A percentile compares a stretch with the other conserved stretches of the same genome.
These are phyloP conservation scores for Holcopasites calliopsidis DNA, from an alignment of 1,140 invertebrate species.

Conservation along the genomic window DNA sequence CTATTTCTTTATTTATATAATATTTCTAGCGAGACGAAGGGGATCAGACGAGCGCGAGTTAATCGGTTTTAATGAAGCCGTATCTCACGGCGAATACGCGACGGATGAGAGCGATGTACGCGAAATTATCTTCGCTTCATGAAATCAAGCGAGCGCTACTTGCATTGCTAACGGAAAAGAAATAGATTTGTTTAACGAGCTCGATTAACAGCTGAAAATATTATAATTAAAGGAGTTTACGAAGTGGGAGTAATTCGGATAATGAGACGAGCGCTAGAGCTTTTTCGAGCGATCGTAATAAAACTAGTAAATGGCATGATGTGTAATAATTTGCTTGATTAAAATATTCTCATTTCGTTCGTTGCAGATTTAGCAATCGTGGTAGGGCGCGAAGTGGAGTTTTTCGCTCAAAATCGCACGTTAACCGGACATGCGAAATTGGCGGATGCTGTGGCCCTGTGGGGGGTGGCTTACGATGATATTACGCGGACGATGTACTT, in stretches of 20 bases:
- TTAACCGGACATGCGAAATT: slow-evolving; percentile 76
- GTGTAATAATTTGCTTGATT: no score
- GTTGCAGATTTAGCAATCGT: slow-evolving; percentile 85
- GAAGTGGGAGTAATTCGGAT: no score
- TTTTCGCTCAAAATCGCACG: slow-evolving; percentile 81
- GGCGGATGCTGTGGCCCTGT: slow-evolving; percentile 74
- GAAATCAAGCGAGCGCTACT: neutral
- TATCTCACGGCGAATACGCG: neutral
- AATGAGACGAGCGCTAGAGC: no score
- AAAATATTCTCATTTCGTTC: neutral
- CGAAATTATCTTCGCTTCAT: neutral
- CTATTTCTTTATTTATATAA: neutral
- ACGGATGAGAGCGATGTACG: neutral
- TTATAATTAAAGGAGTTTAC: no score
- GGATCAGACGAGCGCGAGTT: neutral
- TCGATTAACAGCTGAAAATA: no score
- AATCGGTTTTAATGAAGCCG: slow-evolving; percentile 1
- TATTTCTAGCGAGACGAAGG: neutral
- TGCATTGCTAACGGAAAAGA: no score
- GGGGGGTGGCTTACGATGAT: slow-evolving; percentile 84
- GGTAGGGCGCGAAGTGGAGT: slow-evolving; percentile 82
- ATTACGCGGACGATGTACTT: slow-evolving; percentile 83
- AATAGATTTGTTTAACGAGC: no score
- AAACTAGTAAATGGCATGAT: no score
- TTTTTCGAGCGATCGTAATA: no score